phyloP scores from a whole-genome alignment of 2,113 vertebrate species.

The Cichladusa arquata region DNA sequence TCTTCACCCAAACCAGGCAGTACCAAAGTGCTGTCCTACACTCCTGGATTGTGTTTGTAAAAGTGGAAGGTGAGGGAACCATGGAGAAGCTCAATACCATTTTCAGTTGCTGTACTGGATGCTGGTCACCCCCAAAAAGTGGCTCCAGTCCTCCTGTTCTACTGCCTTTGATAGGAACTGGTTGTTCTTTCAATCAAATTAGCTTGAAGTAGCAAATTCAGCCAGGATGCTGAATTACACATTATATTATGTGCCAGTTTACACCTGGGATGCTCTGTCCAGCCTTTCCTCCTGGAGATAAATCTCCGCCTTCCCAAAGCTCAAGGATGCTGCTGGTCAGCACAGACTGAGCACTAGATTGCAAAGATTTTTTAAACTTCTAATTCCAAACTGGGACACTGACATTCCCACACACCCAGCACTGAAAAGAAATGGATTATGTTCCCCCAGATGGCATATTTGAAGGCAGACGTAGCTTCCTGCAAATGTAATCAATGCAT shows the following conservation, averaged over 20 bases:
- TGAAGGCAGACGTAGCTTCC: not conserved
- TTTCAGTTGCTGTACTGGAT: not conserved
- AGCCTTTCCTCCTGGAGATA: not conserved
- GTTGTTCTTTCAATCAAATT: not conserved
- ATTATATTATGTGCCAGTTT: not conserved
- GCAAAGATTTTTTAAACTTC: not conserved
- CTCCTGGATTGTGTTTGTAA: not conserved
- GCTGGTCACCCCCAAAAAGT: not conserved
- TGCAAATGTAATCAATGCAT: not conserved
- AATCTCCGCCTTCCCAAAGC: not conserved
- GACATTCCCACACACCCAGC: not conserved
- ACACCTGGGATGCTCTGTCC: not conserved
- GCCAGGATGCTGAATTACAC: not conserved
- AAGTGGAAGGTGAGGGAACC: not conserved
- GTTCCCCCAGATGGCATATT: not conserved
- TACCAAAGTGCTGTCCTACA: not conserved
- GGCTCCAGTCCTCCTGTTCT: not conserved
- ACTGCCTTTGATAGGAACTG: not conserved
- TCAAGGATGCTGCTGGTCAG: not conserved
- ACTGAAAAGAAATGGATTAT: not conserved
- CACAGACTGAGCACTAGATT: not conserved
- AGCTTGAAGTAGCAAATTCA: not conserved
- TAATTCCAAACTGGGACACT: not conserved
- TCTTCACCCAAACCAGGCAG: not conserved
- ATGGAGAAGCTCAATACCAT: not conserved